Evolutionary conservation across 2,797 vertebrate genomes (phyloP).

Genomic region (Megalops cyprinoides): DNA sequence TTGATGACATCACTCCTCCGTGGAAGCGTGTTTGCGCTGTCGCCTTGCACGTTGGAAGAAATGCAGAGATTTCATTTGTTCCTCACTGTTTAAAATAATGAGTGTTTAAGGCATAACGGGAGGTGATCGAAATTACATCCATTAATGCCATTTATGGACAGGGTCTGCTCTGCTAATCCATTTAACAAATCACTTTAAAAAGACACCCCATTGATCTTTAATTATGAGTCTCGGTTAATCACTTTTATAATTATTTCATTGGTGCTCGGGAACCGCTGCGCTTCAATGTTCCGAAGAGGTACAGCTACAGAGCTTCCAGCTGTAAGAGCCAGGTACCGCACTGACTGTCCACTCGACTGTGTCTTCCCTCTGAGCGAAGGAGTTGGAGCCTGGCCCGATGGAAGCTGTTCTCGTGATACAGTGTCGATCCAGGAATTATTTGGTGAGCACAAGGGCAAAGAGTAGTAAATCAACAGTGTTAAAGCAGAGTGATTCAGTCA

Average conservation of each 20-base stretch:
- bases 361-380: not conserved
- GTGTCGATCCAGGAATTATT: not conserved
- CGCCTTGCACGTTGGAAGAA: not conserved
- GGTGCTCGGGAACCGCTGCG: slow-evolving; percentile 5
- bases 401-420: not conserved
- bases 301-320: not conserved
- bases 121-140: slow-evolving; percentile 59
- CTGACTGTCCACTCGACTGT: not conserved
- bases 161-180: slow-evolving; percentile 64
- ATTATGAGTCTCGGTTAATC: slow-evolving; percentile 65
- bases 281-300: not conserved
- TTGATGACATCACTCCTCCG: slow-evolving; percentile 72
- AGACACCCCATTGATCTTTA: slow-evolving; percentile 66
- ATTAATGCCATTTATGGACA: slow-evolving; percentile 61
- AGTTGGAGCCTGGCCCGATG: not conserved
- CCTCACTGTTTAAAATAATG: slow-evolving; percentile 67
- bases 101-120: slow-evolving; percentile 63
- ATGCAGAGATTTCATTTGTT: slow-evolving; percentile 55
- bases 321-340: not conserved
- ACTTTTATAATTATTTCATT: slow-evolving; percentile 28
- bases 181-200: slow-evolving; percentile 74
- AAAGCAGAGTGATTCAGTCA: not conserved
- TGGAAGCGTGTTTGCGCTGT: slow-evolving; percentile 61
- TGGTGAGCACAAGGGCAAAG: not conserved
- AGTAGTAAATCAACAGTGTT: not conserved